A percentile compares a stretch with the other conserved stretches of the same genome.
Evolutionary conservation across 2,797 vertebrate genomes (phyloP).

Genomic region (Molothrus ater): DNA sequence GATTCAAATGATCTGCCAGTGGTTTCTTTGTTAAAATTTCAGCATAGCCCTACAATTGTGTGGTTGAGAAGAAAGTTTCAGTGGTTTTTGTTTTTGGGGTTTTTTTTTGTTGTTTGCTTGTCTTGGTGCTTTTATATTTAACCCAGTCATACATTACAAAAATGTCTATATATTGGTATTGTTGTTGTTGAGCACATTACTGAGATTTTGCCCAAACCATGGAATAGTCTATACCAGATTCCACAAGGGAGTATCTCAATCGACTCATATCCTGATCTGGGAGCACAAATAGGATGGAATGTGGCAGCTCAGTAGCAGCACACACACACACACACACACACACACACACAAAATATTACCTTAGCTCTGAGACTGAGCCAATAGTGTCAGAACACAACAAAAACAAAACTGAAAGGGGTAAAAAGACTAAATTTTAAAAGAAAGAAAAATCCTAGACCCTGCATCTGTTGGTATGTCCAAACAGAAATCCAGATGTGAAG

Average conservation of each 20-base stretch:
- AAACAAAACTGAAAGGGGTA: not conserved
- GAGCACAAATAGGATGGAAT: not conserved
- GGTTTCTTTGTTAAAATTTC: not conserved
- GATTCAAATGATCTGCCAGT: not conserved
- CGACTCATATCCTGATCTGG: not conserved
- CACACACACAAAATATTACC: fast-evolving
- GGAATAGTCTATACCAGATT: not conserved
- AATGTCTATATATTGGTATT: not conserved
- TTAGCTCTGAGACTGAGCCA: not conserved
- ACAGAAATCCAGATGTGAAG: not conserved
- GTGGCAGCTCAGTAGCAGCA: not conserved
- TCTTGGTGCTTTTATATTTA: not conserved
- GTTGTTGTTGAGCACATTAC: not conserved
- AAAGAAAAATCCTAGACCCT: not conserved
- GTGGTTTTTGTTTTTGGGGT: fast-evolving
- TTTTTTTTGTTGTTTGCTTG: not conserved
- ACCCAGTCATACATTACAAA: not conserved
- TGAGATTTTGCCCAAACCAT: not conserved
- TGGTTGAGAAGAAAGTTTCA: not conserved
- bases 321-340: fast-evolving
- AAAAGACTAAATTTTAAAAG: not conserved
- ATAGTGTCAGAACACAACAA: not conserved
- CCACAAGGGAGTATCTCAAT: not conserved
- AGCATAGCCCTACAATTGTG: not conserved
- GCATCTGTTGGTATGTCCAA: not conserved